These are phyloP conservation scores for Malachius bipustulatus DNA, from an alignment of 2,888 invertebrate species.

Conservation along the genomic window DNA sequence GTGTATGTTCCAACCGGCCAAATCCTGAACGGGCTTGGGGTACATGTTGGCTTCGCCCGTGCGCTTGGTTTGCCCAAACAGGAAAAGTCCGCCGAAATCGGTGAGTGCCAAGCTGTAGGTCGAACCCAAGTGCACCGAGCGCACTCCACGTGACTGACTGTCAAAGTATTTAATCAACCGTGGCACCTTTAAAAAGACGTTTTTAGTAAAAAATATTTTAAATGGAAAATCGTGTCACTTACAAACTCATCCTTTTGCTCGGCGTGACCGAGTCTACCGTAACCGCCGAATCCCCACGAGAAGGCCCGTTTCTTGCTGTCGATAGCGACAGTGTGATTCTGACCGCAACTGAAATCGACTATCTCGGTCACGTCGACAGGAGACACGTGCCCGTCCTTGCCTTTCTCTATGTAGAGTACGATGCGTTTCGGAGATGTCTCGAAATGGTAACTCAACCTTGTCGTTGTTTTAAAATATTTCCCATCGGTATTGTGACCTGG, in stretches of 20 bases:
- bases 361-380: slow-evolving; percentile 80
- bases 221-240: slow-evolving; percentile 35
- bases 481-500: slow-evolving; percentile 94
- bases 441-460: slow-evolving; percentile 76
- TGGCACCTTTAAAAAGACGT: slow-evolving; percentile 33
- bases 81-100: slow-evolving; percentile 59
- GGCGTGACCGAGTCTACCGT: slow-evolving; percentile 85
- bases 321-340: slow-evolving; percentile 82
- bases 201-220: too few species aligned
- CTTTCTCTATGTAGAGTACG: slow-evolving; percentile 76
- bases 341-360: slow-evolving; percentile 81
- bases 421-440: slow-evolving; percentile 77
- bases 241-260: slow-evolving; percentile 88
- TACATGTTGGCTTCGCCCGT: slow-evolving; percentile 96
- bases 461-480: slow-evolving; percentile 83
- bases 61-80: slow-evolving; percentile 87
- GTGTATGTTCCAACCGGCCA: slow-evolving; percentile 87
- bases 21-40: slow-evolving; percentile 86
- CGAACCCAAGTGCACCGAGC: slow-evolving; percentile 71
- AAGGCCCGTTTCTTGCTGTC: slow-evolving; percentile 81
- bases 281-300: slow-evolving; percentile 94
- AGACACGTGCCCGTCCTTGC: slow-evolving; percentile 70
- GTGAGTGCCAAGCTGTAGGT: slow-evolving; percentile 78
- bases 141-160: slow-evolving; percentile 70
- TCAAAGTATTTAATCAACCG: slow-evolving; percentile 84